Conservation (phyloP, 2,797 vertebrate genomes). For the Halcyon leucocephala region DNA sequence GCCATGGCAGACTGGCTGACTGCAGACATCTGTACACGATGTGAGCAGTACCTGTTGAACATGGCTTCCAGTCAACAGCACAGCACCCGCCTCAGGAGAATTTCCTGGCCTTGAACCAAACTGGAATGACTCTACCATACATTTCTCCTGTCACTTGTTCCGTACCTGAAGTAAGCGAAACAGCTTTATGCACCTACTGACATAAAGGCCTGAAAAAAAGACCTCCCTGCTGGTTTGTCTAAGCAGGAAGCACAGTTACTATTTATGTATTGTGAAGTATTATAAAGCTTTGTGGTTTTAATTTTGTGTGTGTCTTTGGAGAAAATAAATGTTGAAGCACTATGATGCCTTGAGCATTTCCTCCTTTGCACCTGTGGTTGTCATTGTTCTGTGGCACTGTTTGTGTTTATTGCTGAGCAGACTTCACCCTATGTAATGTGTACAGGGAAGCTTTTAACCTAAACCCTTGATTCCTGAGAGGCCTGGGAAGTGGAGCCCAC, state of each 20-base stretch:
- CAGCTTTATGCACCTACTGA: not conserved
- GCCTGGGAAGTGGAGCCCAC: not conserved
- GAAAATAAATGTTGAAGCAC: constrained; percentile 59
- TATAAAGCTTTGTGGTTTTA: constrained; percentile 24
- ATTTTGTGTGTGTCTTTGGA: constrained; percentile 7
- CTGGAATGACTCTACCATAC: not conserved
- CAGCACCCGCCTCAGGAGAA: constrained; percentile 14
- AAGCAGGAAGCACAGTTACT: constrained; percentile 2
- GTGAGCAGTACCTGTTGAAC: constrained; percentile 63
- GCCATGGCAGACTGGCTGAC: constrained; percentile 55
- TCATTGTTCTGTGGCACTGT: not conserved
- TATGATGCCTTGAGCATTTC: not conserved
- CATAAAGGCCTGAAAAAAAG: constrained; percentile 27
- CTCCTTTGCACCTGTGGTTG: constrained; percentile 41
- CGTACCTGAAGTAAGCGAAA: constrained; percentile 11
- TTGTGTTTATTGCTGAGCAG: not conserved
- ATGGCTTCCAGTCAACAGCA: constrained; percentile 27
- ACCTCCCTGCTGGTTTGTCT: constrained; percentile 27
- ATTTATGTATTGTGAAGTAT: constrained; percentile 1
- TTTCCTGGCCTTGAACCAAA: constrained; percentile 32
- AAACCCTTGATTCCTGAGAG: not conserved
- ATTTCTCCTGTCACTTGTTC: not conserved
- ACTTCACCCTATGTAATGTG: not conserved
- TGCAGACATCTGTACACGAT: constrained; percentile 55
- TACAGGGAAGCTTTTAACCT: not conserved